phyloP scores from a whole-genome alignment of 2,113 vertebrate species.

The Sigmodon hispidus region DNA sequence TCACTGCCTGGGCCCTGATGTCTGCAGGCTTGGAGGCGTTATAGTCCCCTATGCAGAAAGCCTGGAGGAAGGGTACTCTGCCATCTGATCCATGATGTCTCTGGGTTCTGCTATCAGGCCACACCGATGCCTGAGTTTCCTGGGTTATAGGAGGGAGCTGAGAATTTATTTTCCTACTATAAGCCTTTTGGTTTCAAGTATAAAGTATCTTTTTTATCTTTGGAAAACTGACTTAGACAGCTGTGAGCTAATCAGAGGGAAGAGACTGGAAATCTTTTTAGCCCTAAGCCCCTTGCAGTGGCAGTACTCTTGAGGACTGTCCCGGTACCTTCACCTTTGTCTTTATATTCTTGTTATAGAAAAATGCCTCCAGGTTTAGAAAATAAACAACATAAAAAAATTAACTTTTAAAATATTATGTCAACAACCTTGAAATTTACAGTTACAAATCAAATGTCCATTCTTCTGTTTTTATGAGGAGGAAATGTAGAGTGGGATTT shows the following conservation, averaged over 20 bases:
- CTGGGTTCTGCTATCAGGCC: neutral
- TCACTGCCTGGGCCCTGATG: neutral
- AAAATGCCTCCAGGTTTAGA: neutral
- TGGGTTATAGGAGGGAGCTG: neutral
- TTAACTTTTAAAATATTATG: neutral
- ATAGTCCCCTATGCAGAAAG: neutral
- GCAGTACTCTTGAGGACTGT: neutral
- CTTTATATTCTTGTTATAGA: neutral
- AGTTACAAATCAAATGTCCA: neutral
- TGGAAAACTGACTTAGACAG: neutral
- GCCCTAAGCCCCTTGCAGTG: neutral
- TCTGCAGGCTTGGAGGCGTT: neutral
- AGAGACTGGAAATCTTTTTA: neutral
- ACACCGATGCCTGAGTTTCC: neutral
- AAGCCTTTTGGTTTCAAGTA: neutral
- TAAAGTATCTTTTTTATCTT: neutral
- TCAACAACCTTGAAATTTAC: neutral
- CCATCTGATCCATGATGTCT: neutral
- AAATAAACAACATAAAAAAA: neutral
- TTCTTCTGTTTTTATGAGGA: neutral
- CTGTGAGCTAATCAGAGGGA: neutral
- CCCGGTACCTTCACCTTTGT: neutral
- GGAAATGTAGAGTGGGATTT: neutral
- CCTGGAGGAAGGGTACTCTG: neutral
- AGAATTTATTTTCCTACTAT: neutral